Evolutionary conservation across 1,140 invertebrate genomes (phyloP).

Genomic region (Hypsibius dujardini): DNA sequence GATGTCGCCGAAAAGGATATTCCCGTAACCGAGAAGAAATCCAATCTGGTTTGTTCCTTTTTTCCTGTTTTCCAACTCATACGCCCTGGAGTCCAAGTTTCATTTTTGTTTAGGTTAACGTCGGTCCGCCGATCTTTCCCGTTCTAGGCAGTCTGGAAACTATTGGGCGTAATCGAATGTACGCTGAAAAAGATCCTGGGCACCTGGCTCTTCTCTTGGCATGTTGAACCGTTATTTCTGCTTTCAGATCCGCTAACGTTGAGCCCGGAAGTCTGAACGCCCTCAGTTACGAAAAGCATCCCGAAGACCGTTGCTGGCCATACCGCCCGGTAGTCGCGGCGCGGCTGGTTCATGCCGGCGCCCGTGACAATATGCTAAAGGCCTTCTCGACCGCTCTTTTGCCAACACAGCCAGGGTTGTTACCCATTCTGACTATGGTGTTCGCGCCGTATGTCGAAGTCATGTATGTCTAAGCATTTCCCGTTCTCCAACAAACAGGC

Average conservation of each 20-base stretch:
- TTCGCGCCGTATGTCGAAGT: not conserved
- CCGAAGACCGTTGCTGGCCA: not conserved
- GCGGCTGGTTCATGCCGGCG: not conserved
- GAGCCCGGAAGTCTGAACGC: not conserved
- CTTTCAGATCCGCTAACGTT: not conserved
- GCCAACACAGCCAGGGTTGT: slow-evolving; percentile 3
- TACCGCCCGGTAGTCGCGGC: not conserved
- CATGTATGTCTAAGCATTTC: not conserved
- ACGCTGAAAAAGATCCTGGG: no score
- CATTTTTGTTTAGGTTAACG: no score
- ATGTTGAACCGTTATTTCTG: not conserved
- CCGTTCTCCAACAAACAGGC: no score
- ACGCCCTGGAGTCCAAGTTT: no score
- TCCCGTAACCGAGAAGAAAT: no score
- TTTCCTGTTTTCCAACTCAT: no score
- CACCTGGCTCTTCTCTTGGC: no score
- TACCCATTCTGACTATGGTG: not conserved
- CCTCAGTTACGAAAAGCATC: not conserved
- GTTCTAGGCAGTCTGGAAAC: no score
- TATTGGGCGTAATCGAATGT: no score
- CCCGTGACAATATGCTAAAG: not conserved
- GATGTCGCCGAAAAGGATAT: no score
- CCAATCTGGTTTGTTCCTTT: no score
- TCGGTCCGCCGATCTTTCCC: no score
- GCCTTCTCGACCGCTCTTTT: not conserved